Evolutionary conservation across 53 echinoderm and acorn worm genomes (phyloP).

Genomic region (Stichopus horrens): DNA sequence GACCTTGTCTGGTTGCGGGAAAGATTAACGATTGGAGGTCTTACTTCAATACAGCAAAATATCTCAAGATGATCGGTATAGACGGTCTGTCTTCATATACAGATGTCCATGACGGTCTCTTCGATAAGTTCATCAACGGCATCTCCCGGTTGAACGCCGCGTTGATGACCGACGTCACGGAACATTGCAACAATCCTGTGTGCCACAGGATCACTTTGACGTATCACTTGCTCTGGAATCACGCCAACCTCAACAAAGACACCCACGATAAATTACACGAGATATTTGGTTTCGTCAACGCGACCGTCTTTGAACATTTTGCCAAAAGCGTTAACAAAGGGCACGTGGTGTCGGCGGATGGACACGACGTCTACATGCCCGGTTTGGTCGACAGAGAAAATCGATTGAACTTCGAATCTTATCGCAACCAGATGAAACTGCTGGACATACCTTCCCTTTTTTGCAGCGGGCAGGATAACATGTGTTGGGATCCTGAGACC

Average conservation of each 20-base stretch:
- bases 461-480: constrained; percentile 52
- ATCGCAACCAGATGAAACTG: constrained; percentile 54
- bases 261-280: constrained; percentile 63
- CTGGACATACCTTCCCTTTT: constrained; percentile 59
- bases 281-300: constrained; percentile 57
- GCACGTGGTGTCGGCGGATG: constrained; percentile 45
- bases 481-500: constrained; percentile 62
- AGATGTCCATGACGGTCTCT: constrained; percentile 50
- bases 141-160: constrained; percentile 23
- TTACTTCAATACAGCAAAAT: constrained; percentile 30
- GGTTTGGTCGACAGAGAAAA: constrained; percentile 48
- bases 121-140: constrained; percentile 20
- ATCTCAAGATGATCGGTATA: constrained; percentile 57
- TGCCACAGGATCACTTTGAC: constrained; percentile 64
- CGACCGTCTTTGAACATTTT: constrained; percentile 66
- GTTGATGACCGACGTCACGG: constrained; percentile 22
- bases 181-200: constrained; percentile 60
- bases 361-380: constrained; percentile 58
- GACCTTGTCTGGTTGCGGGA: constrained; percentile 41
- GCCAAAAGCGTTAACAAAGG: constrained; percentile 56
- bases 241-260: constrained; percentile 58
- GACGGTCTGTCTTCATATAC: constrained; percentile 66
- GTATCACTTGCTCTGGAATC: constrained; percentile 67
- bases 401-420: constrained; percentile 45
- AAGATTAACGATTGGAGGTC: constrained; percentile 41